phyloP scores from a whole-genome alignment of 2,797 vertebrate species.

The Eupleurogrammus muticus region DNA sequence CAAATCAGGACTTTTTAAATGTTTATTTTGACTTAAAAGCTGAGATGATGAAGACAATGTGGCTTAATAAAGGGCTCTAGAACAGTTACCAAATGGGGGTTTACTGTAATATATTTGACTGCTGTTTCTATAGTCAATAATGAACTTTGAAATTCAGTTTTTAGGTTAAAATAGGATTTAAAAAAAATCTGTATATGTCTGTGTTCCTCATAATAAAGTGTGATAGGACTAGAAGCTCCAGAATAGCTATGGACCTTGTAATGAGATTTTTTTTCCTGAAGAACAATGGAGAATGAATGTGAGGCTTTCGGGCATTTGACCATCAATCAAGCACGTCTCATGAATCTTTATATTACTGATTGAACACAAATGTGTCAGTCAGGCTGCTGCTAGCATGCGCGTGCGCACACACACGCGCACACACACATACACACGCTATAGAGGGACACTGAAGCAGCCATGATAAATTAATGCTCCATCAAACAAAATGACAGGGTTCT shows the following conservation, averaged over 20 bases:
- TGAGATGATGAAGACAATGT: background rate
- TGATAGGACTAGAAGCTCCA: background rate
- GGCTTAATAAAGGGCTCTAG: background rate
- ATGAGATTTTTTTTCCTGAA: background rate
- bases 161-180: background rate
- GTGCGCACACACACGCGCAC: conserved; percentile 3
- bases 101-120: no score
- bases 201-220: no score
- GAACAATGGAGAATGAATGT: background rate
- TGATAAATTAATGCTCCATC: conserved; percentile 20
- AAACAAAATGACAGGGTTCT: conserved; percentile 41
- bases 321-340: conserved; percentile 39
- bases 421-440: background rate
- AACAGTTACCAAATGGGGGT: background rate
- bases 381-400: background rate
- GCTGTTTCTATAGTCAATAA: background rate
- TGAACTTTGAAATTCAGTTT: background rate
- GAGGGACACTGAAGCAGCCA: conserved; percentile 18
- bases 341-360: background rate
- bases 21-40: background rate
- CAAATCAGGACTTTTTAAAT: no score
- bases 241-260: no score
- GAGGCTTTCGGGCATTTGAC: background rate
- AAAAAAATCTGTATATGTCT: no score
- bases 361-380: background rate